Evolutionary conservation across 1,140 invertebrate species (phyloP), one percentile per base, ranked within the genome.

Genomic region (Spodoptera frugiperda): DNA sequence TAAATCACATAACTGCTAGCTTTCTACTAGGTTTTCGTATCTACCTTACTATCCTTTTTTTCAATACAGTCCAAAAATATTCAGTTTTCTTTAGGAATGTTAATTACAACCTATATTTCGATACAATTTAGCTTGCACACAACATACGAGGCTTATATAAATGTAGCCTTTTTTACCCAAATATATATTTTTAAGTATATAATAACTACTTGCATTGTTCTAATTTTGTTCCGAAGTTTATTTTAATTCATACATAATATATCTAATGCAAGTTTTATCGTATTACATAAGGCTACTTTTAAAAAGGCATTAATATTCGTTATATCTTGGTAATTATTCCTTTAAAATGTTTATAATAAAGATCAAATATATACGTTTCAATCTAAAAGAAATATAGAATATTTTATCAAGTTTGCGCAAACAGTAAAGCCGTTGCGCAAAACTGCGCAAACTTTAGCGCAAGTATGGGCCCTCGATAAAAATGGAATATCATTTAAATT

Each of bases 61-160:
- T 39, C 33, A 39, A 39, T 39, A 39, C 63, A 49, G 19, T 67
- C 46, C 63, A 67, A 67, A 67, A 67, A 67, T 67, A 67, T 67
- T n/a, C 12, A 48, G 17, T 25, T 9, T 48, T 11, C 14, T 67
- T 49, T 19, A 67, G 39, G 39, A 67, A 67, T 67, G 44, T 67
- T 25, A 39, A 67, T 63, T 63, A 67, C 59, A 63, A 63, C 33
- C 33, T 53, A 6, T 6, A 4, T 39, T 53, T 53, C 51, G 33
- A 39, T 39, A 39, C 33, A 39, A 6, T 39, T 9, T 39, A 39
- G 33, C 33, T 10, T 9, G 33, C 33, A 39, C 6, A 39, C 33
- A 0, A 39, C 33, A 39, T 39, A 39, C 9, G 1, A 39, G 9
- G 33, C 9, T n/a, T n/a, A 6, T 39, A 39, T 39, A 39, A 39